phyloP scores from a whole-genome alignment of 2,888 invertebrate species.

The Luperina testacea region DNA sequence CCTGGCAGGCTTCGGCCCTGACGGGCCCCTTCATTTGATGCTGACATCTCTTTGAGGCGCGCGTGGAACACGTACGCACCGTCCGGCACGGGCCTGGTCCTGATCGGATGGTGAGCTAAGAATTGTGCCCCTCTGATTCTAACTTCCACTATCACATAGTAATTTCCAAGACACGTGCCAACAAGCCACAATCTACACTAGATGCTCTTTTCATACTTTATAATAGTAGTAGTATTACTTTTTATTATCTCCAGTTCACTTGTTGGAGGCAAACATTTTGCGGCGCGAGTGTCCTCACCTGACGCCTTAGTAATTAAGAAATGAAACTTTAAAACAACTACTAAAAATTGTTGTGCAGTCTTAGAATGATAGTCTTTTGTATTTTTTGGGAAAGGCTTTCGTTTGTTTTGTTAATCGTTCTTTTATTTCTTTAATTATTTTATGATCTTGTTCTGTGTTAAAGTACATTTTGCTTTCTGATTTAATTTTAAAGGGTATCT shows the following conservation, averaged over 20 bases:
- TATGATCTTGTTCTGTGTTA: neutral
- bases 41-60: too few relatives aligned
- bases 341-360: slow-evolving; percentile 18
- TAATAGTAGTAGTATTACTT: slow-evolving; percentile 31
- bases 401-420: slow-evolving; percentile 12
- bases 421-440: neutral
- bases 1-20: too few relatives aligned
- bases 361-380: slow-evolving; percentile 32
- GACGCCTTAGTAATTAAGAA: slow-evolving; percentile 52
- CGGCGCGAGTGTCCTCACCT: slow-evolving; percentile 24
- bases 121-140: too few relatives aligned
- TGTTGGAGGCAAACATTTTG: slow-evolving; percentile 36
- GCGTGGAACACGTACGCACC: too few relatives aligned
- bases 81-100: too few relatives aligned
- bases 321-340: slow-evolving; percentile 48
- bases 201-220: slow-evolving; percentile 18
- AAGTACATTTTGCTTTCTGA: neutral
- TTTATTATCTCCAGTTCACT: slow-evolving; percentile 35
- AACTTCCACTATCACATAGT: neutral
- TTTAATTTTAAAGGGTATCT: neutral
- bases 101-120: too few relatives aligned
- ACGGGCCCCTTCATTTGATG: too few relatives aligned
- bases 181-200: neutral
- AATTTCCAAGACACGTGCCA: slow-evolving; percentile 15
- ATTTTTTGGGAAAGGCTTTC: neutral